Evolutionary conservation across 2,888 invertebrate genomes (phyloP).

Genomic region (Xanthia togata): DNA sequence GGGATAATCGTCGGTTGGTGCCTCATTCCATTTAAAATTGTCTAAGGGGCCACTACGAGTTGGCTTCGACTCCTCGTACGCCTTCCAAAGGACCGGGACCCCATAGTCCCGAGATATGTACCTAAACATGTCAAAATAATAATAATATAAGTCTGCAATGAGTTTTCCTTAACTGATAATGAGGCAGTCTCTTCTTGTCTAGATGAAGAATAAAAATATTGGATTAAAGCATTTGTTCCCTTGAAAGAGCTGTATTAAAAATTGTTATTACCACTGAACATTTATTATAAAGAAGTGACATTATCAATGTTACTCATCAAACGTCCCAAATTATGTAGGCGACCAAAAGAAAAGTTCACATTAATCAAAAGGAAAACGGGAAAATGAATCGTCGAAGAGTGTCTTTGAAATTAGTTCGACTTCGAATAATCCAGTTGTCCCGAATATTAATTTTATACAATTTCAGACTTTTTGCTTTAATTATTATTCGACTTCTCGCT

Average conservation of each 20-base stretch:
- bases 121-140: no score
- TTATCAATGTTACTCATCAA: conserved; percentile 2
- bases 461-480: conserved; percentile 41
- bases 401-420: conserved; percentile 50
- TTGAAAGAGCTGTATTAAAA: background rate
- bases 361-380: conserved; percentile 22
- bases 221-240: background rate
- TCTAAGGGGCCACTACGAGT: no score
- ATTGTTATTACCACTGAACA: background rate
- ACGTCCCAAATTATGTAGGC: background rate
- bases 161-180: no score
- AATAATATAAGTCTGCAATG: no score
- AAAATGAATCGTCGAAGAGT: conserved; percentile 33
- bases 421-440: conserved; percentile 46
- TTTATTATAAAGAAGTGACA: background rate
- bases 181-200: no score
- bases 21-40: no score
- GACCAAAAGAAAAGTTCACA: conserved; percentile 18
- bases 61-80: no score
- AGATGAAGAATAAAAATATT: background rate
- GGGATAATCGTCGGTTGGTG: no score
- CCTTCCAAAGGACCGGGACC: no score
- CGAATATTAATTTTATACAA: conserved; percentile 52
- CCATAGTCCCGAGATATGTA: no score
- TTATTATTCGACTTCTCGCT: conserved; percentile 37